These are phyloP conservation scores for Oscarella lobularis DNA, from an alignment of 37 sponge, comb jelly and placozoan genomes.

Conservation along the genomic window DNA sequence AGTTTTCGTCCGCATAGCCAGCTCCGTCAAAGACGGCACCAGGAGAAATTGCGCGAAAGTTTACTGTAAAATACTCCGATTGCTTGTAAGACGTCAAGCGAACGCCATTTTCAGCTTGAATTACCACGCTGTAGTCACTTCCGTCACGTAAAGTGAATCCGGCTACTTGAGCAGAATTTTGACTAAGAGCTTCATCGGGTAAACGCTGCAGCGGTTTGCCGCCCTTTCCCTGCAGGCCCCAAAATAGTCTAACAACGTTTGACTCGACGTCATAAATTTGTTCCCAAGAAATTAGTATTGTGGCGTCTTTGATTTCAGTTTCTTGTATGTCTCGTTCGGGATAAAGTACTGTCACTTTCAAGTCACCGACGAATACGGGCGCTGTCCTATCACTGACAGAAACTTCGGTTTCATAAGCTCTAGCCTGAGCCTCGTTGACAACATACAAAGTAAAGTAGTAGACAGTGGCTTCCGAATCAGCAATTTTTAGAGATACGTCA, in stretches of 20 bases:
- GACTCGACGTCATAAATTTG: neutral
- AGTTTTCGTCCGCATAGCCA: neutral
- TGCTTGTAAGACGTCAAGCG: neutral
- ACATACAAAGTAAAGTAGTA: neutral
- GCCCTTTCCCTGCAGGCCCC: too few relatives aligned
- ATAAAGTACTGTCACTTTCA: neutral
- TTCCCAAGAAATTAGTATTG: neutral
- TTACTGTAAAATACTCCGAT: neutral
- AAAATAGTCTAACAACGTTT: too few relatives aligned
- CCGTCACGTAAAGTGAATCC: too few relatives aligned
- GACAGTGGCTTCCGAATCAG: neutral
- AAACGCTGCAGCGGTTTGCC: too few relatives aligned
- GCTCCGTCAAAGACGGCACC: conserved; percentile 2
- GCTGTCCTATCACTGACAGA: neutral
- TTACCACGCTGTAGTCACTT: neutral
- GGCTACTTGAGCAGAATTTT: too few relatives aligned
- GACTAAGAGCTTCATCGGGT: too few relatives aligned
- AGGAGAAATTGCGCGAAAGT: neutral
- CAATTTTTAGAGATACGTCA: neutral
- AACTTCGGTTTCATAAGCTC: neutral
- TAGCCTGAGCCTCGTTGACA: neutral
- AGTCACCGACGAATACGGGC: neutral
- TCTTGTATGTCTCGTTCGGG: too few relatives aligned
- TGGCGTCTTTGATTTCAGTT: neutral
- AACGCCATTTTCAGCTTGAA: neutral